A percentile compares a stretch with the other conserved stretches of the same genome.
These are phyloP conservation scores for Caenorhabditis inopinata DNA, from an alignment of 1,140 invertebrate species.

Conservation along the genomic window DNA sequence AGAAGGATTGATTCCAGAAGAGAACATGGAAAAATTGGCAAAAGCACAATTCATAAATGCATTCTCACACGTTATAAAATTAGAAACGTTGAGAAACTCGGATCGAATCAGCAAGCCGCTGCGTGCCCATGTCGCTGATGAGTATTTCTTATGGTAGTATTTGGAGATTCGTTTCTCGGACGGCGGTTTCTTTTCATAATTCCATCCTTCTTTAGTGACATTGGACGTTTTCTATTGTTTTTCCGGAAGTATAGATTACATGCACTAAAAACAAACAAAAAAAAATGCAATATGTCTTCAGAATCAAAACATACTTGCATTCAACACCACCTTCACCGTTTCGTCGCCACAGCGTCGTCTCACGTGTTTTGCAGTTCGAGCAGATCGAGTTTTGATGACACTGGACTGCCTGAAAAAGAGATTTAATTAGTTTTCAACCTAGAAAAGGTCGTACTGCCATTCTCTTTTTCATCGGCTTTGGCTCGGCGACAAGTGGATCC, in stretches of 20 bases:
- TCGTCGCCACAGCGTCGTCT: conserved; percentile 70
- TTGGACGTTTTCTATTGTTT: conserved; percentile 46
- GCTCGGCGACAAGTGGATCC: conserved; percentile 26
- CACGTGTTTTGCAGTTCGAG: conserved; percentile 54
- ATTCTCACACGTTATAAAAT: too few relatives aligned
- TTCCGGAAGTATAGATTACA: conserved; percentile 55
- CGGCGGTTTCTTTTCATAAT: conserved; percentile 53
- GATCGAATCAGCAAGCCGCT: not conserved
- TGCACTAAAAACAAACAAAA: conserved; percentile 51
- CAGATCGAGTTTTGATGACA: conserved; percentile 54
- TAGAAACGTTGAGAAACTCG: too few relatives aligned
- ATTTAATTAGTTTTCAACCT: not conserved
- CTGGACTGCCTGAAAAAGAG: conserved; percentile 33
- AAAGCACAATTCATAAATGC: too few relatives aligned
- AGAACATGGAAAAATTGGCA: too few relatives aligned
- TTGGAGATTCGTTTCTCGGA: conserved; percentile 39
- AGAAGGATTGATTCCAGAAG: too few relatives aligned
- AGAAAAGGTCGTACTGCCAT: conserved; percentile 1
- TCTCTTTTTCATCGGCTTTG: conserved; percentile 38
- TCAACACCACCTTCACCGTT: conserved; percentile 93
- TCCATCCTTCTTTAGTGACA: conserved; percentile 42
- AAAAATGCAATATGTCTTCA: not conserved
- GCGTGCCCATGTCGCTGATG: conserved; percentile 19
- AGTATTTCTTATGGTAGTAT: not conserved
- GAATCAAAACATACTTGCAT: conserved; percentile 74